Percentiles rank a stretch among this genome's conserved stretches.
Evolutionary conservation across 2,797 vertebrate genomes (phyloP).

Genomic region (Ibycter americanus): DNA sequence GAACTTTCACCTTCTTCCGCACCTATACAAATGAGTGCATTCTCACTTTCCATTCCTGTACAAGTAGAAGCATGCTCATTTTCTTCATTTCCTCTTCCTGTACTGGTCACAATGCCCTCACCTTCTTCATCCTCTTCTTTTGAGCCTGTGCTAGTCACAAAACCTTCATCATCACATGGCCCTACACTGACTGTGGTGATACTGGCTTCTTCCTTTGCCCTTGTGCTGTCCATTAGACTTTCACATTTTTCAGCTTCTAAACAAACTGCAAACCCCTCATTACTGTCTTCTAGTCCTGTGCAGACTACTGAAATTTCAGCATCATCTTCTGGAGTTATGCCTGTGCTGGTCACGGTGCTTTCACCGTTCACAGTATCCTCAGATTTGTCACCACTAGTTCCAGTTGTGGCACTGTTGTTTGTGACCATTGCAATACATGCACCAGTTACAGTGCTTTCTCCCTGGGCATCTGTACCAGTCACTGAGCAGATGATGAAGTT

Average conservation of each 20-base stretch:
- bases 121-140: conserved; percentile 83
- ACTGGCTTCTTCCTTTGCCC: conserved; percentile 41
- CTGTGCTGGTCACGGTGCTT: conserved; percentile 80
- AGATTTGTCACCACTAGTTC: conserved; percentile 45
- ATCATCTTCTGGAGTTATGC: conserved; percentile 79
- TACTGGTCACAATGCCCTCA: conserved; percentile 79
- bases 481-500: conserved; percentile 54
- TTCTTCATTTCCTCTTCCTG: conserved; percentile 79
- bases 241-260: conserved; percentile 69
- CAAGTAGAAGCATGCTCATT: conserved; percentile 69
- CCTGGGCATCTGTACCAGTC: conserved; percentile 60
- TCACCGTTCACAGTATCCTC: conserved; percentile 72
- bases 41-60: conserved; percentile 61
- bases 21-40: conserved; percentile 32
- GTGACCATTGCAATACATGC: background rate
- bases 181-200: conserved; percentile 17
- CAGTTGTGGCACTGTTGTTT: background rate
- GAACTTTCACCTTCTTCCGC: conserved; percentile 55
- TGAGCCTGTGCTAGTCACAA: conserved; percentile 81
- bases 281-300: conserved; percentile 69
- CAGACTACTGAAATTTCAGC: conserved; percentile 70
- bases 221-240: conserved; percentile 70
- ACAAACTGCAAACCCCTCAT: conserved; percentile 65
- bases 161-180: conserved; percentile 75
- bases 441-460: conserved; percentile 57